Base-by-base conservation (phyloP, 2,888 invertebrate species). In the Athrips mouffetella region DNA sequence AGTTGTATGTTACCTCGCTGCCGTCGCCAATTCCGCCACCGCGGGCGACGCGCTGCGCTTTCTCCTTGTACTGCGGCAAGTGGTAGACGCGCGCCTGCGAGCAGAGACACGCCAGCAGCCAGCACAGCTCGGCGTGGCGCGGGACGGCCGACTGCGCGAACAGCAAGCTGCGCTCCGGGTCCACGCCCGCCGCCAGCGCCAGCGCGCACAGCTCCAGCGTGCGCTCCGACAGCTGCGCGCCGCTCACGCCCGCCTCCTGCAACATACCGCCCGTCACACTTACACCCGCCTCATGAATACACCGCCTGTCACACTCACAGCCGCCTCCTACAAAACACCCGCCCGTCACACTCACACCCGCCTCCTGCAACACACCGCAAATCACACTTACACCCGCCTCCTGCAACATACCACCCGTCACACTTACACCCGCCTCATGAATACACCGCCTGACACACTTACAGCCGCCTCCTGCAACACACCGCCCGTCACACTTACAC, bases 51-150 rank as follows among this genome's bases (percentile, higher is more conserved):
- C 96, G 96, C 11, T 47, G 45, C 27, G 47, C 33, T 23, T 45
- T 45, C 73, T 98, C 97, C 81, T 95, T 96, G 85, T 93, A 99
- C 76, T 98, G 98, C 4, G 98, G 97, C 65, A 98, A 89, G 70
- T 95, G 94, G 0, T 27, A 16, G 15, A 52, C 37, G 13, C 52
- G 49, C 31, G 52, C 49, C 27, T 39, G 49, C 21, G 49, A 13
- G 13, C 44, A 35, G n/a, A 49, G 31, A 27, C 49, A 49, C 10
- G 52, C 47, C 31, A 52, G 52, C 44, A 33, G 29, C 52, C 52
- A 52, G 47, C 49, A 49, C 33, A 52, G 49, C 52, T 52, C 52
- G 35, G 92, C 8, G 97, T 96, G 29, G 94, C 92, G 47, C 96
- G 76, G 68, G 96, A 96, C 8, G 92, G 91, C 84, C 0, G 98